Percentiles rank a stretch among this genome's conserved stretches.
Conservation (phyloP, 2,888 invertebrate species). For the Tiliacea aurago region DNA sequence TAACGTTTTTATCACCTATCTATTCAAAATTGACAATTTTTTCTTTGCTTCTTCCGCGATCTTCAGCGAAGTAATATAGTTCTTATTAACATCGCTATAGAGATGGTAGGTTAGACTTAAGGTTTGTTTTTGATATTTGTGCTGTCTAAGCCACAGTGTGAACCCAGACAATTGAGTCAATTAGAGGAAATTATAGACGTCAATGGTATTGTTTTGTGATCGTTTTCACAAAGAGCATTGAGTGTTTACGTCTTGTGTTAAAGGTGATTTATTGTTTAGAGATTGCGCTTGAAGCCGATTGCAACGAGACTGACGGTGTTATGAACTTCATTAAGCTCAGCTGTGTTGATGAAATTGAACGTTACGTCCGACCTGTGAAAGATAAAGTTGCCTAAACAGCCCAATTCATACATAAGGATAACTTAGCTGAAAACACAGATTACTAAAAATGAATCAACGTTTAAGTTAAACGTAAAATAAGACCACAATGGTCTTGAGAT, state of each 20-base stretch:
- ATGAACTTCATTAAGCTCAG: constrained; percentile 4
- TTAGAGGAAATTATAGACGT: constrained; percentile 69
- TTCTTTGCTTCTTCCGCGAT: neutral
- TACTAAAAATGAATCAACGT: constrained; percentile 18
- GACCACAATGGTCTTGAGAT: neutral
- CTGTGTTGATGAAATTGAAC: neutral
- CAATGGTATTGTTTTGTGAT: constrained; percentile 60
- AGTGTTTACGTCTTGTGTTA: constrained; percentile 33
- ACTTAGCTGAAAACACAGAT: neutral
- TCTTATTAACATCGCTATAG: neutral
- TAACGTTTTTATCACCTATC: constrained; percentile 41
- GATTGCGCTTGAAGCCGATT: constrained; percentile 13
- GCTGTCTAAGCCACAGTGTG: constrained; percentile 58
- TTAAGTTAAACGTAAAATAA: neutral
- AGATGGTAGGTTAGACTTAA: neutral
- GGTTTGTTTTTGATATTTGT: constrained; percentile 1
- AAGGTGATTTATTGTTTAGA: constrained; percentile 41
- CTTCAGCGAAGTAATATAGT: neutral
- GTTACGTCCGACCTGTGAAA: neutral
- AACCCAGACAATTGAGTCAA: constrained; percentile 65
- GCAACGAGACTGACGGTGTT: constrained; percentile 6
- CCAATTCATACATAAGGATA: constrained; percentile 19
- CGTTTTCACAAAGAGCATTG: constrained; percentile 45
- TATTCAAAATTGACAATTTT: constrained; percentile 35
- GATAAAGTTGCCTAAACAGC: neutral